A percentile compares a stretch with the other conserved stretches of the same genome.
These are phyloP conservation scores for Lepidocyrtinus sp. DNA, from an alignment of 2,888 invertebrate species.

Conservation along the genomic window DNA sequence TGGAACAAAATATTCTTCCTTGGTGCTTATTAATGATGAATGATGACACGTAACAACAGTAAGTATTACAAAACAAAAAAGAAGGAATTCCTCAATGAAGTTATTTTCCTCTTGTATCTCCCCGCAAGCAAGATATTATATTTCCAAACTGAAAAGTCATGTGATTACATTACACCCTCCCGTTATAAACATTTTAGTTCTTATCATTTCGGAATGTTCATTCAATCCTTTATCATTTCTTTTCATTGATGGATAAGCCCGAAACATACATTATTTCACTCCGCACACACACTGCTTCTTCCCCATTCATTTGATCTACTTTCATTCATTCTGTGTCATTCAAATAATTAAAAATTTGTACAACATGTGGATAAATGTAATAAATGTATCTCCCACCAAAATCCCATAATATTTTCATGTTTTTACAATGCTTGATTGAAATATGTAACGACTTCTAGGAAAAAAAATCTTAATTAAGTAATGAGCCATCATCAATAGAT, in stretches of 20 bases:
- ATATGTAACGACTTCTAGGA: not conserved
- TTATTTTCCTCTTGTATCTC: no score
- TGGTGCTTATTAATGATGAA: no score
- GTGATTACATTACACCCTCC: not conserved
- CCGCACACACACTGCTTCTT: not conserved
- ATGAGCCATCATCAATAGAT: constrained; percentile 51
- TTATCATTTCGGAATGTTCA: not conserved
- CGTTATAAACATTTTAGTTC: not conserved
- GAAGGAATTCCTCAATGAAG: no score
- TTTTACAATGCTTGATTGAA: no score
- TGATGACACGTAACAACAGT: no score
- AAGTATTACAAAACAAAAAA: no score
- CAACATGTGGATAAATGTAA: no score
- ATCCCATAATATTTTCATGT: not conserved
- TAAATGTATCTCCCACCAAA: not conserved
- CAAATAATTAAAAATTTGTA: constrained; percentile 5
- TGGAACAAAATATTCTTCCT: no score
- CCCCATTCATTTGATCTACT: not conserved
- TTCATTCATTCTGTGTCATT: not conserved
- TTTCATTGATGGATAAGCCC: not conserved
- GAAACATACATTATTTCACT: not conserved
- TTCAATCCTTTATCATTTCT: not conserved
- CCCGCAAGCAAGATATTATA: no score
- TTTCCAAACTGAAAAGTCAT: no score
- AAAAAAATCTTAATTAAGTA: constrained; percentile 51